Conservation (phyloP, 2,797 vertebrate species). For the Sebastes matsubarae region DNA sequence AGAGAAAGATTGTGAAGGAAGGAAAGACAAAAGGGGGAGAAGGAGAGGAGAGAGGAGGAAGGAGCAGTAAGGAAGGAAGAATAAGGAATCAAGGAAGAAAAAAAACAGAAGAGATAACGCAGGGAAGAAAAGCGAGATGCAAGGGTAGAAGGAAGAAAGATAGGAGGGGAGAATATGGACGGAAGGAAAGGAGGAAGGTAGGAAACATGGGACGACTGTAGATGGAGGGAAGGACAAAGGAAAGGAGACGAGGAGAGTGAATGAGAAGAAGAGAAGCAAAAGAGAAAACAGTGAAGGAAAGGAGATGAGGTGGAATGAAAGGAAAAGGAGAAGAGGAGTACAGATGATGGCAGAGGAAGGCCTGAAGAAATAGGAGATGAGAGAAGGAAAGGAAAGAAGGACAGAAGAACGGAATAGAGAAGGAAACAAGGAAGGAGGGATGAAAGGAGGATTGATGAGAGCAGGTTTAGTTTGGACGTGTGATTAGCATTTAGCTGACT, state of each 20-base stretch:
- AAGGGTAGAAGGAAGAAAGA: not conserved
- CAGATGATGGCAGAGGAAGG: too few species aligned
- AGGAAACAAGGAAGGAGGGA: slow-evolving; percentile 10
- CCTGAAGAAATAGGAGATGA: not conserved
- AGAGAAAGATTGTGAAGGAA: too few species aligned
- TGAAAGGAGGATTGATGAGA: slow-evolving; percentile 61
- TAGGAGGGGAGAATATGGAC: not conserved
- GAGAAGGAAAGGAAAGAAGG: not conserved
- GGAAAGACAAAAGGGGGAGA: not conserved
- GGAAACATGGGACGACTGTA: not conserved
- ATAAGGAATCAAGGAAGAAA: not conserved
- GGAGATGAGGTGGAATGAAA: too few species aligned
- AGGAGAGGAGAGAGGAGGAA: not conserved
- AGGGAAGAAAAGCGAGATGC: not conserved
- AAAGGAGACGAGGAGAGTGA: too few species aligned
- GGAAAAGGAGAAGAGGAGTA: accelerated
- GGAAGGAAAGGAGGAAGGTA: not conserved
- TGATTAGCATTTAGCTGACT: slow-evolving; percentile 72
- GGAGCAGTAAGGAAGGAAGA: not conserved
- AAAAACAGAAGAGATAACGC: not conserved
- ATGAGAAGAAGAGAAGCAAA: not conserved
- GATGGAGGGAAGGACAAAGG: not conserved
- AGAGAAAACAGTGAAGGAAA: not conserved
- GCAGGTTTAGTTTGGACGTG: slow-evolving; percentile 46
- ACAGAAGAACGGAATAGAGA: not conserved